These are phyloP conservation scores for Hymenochirus boettgeri DNA, from an alignment of 2,113 vertebrate species.

Conservation along the genomic window DNA sequence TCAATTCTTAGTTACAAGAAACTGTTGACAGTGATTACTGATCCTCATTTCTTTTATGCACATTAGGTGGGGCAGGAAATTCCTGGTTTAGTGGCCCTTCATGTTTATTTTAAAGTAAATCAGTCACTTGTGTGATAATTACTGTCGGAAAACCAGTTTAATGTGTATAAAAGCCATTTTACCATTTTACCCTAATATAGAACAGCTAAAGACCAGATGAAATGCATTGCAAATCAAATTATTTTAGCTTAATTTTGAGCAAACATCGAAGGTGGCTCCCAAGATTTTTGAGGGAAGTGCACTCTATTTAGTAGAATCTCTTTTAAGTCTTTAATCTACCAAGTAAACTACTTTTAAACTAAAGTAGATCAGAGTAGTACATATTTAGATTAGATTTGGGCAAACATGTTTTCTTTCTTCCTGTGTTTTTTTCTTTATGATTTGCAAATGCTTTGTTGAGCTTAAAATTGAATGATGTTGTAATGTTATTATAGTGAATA, in stretches of 20 bases:
- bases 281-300: slow-evolving; percentile 35
- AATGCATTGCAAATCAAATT: slow-evolving; percentile 51
- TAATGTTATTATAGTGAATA: too few relatives aligned
- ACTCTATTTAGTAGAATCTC: slow-evolving; percentile 16
- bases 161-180: slow-evolving; percentile 43
- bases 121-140: slow-evolving; percentile 68
- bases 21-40: slow-evolving; percentile 76
- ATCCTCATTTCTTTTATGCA: slow-evolving; percentile 69
- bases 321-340: slow-evolving; percentile 11
- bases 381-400: slow-evolving; percentile 44
- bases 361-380: slow-evolving; percentile 47
- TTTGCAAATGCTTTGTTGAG: slow-evolving; percentile 23
- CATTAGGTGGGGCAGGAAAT: slow-evolving; percentile 56
- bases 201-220: slow-evolving; percentile 60
- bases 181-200: slow-evolving; percentile 50
- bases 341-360: slow-evolving; percentile 43
- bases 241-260: slow-evolving; percentile 50
- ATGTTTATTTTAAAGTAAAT: slow-evolving; percentile 62
- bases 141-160: slow-evolving; percentile 58
- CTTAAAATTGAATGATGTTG: slow-evolving; percentile 35
- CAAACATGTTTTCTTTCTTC: slow-evolving; percentile 11
- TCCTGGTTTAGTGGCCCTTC: slow-evolving; percentile 63
- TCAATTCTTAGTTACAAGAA: slow-evolving; percentile 81
- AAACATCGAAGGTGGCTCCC: slow-evolving; percentile 35
- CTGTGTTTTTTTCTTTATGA: slow-evolving; percentile 23